phyloP scores from a whole-genome alignment of 2,888 invertebrate species.

The Acrobasis consociella region DNA sequence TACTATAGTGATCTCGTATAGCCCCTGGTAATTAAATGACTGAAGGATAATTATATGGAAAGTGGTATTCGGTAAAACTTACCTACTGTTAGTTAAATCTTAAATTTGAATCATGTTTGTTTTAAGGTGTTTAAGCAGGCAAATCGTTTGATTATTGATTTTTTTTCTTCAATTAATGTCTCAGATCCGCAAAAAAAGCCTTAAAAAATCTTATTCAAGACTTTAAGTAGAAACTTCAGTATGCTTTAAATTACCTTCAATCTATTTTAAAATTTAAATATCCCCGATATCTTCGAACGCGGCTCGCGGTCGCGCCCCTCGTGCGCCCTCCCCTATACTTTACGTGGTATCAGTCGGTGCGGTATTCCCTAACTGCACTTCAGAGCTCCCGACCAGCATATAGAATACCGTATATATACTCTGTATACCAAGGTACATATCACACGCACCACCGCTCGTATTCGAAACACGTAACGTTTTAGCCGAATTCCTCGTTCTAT shows the following conservation, averaged over 20 bases:
- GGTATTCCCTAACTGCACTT: conserved; percentile 83
- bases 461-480: conserved; percentile 68
- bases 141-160: too few relatives aligned
- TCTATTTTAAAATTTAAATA: conserved; percentile 6
- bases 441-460: conserved; percentile 42
- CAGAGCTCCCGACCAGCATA: conserved; percentile 65
- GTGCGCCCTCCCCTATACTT: conserved; percentile 57
- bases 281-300: conserved; percentile 36
- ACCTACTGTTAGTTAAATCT: too few relatives aligned
- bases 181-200: too few relatives aligned
- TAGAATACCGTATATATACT: conserved; percentile 45
- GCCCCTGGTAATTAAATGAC: too few relatives aligned
- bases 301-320: conserved; percentile 37
- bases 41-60: too few relatives aligned
- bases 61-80: too few relatives aligned
- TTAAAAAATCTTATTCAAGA: too few relatives aligned
- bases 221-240: too few relatives aligned
- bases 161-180: too few relatives aligned
- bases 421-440: conserved; percentile 28
- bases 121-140: too few relatives aligned
- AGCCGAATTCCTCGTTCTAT: conserved; percentile 53
- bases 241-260: not conserved
- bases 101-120: too few relatives aligned
- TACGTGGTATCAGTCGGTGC: conserved; percentile 80
- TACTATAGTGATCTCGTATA: too few relatives aligned